Evolutionary conservation across 2,888 invertebrate species (phyloP).

Genomic region (Drosophila borealis): DNA sequence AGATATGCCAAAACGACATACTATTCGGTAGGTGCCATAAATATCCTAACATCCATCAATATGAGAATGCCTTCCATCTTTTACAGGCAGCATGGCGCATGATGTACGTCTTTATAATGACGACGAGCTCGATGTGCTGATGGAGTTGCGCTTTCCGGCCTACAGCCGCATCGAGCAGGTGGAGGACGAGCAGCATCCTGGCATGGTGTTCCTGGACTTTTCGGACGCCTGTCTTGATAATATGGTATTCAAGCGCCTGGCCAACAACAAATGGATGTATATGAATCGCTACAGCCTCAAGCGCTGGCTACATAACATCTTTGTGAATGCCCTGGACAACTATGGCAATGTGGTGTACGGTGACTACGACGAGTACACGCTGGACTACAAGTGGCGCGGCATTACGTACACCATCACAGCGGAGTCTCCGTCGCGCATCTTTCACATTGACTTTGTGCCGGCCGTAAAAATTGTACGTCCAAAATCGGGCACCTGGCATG

Average conservation of each 20-base stretch:
- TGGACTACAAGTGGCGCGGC: constrained; percentile 44
- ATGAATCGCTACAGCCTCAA: constrained; percentile 27
- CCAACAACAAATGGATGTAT: constrained; percentile 8
- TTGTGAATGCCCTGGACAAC: constrained; percentile 11
- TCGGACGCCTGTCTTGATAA: constrained; percentile 1
- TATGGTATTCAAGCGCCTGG: constrained; percentile 15
- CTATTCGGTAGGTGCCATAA: constrained; percentile 29
- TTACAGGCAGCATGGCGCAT: constrained; percentile 59
- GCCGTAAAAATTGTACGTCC: constrained; percentile 49
- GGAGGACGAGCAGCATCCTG: constrained; percentile 43
- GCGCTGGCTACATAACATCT: constrained; percentile 38
- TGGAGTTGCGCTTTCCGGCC: constrained; percentile 55
- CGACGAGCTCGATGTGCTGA: constrained; percentile 67
- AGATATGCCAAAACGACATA: constrained; percentile 11
- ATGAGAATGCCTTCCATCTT: background rate
- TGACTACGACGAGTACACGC: constrained; percentile 18
- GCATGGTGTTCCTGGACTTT: constrained; percentile 57
- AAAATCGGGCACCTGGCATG: constrained; percentile 44
- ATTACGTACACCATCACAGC: constrained; percentile 63
- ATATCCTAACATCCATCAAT: background rate
- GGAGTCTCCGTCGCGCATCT: constrained; percentile 13
- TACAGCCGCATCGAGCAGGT: constrained; percentile 21
- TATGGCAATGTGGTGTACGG: constrained; percentile 4
- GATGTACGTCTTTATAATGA: constrained; percentile 51
- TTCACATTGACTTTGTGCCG: constrained; percentile 71